Conservation (phyloP, 2,113 vertebrate species). For the Cheilinus undulatus region DNA sequence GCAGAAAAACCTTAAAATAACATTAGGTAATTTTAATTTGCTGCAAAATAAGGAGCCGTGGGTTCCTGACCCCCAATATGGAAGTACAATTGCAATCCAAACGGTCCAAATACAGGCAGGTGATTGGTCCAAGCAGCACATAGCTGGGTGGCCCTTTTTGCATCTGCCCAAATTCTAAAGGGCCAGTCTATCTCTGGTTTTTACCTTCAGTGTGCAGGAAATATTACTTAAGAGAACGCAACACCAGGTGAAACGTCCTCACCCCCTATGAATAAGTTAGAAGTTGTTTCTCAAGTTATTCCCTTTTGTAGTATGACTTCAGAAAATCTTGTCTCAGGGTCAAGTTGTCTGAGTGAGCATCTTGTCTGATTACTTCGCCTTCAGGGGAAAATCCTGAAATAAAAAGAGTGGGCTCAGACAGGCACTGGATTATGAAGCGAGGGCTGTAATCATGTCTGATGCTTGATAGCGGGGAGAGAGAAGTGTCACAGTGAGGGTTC, state of each 20-base stretch:
- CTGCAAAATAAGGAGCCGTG: too few species aligned
- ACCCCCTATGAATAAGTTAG: constrained; percentile 40
- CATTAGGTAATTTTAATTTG: too few species aligned
- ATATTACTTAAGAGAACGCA: constrained; percentile 7
- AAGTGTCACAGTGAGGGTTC: constrained; percentile 32
- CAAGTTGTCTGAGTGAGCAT: constrained; percentile 33
- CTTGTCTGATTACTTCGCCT: constrained; percentile 43
- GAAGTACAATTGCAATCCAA: too few species aligned
- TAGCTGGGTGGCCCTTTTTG: too few species aligned
- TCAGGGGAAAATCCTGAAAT: constrained; percentile 41
- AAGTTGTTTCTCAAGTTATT: constrained; percentile 47
- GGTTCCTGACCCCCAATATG: too few species aligned
- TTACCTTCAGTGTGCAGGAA: constrained; percentile 18
- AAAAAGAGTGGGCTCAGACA: constrained; percentile 44
- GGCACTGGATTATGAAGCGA: constrained; percentile 41
- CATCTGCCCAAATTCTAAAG: too few species aligned
- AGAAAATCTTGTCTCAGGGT: constrained; percentile 40
- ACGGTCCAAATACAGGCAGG: too few species aligned
- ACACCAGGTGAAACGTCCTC: constrained; percentile 16
- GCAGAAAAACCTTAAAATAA: too few species aligned
- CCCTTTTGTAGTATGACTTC: constrained; percentile 22
- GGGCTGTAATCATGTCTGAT: constrained; percentile 67
- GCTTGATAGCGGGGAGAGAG: constrained; percentile 42
- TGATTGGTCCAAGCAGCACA: too few species aligned
- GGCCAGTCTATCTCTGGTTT: too few species aligned